These are phyloP conservation scores for Ariolimax columbianus DNA, from an alignment of 2,888 invertebrate species.

Conservation along the genomic window DNA sequence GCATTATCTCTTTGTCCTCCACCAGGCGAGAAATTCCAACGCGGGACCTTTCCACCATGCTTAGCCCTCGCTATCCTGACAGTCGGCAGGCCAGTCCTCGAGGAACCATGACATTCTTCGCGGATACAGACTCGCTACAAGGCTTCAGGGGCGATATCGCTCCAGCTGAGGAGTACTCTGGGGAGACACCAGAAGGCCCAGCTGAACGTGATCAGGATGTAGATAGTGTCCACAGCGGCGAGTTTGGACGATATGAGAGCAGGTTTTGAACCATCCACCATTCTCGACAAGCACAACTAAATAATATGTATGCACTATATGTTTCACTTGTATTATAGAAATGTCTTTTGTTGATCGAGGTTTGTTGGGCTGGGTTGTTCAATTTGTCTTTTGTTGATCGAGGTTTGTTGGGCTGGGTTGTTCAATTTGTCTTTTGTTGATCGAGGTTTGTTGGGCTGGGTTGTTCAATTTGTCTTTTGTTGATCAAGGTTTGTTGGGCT, in stretches of 20 bases:
- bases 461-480: no score
- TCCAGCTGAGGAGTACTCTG: slow-evolving; percentile 55
- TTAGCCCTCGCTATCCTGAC: slow-evolving; percentile 70
- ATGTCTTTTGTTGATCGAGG: no score
- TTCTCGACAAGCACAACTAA: no score
- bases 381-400: no score
- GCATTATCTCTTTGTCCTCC: slow-evolving; percentile 64
- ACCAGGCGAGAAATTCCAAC: slow-evolving; percentile 61
- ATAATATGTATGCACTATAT: no score
- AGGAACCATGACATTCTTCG: slow-evolving; percentile 68
- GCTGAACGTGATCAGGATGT: slow-evolving; percentile 56
- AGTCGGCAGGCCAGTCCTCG: slow-evolving; percentile 67
- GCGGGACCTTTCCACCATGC: slow-evolving; percentile 62
- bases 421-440: no score
- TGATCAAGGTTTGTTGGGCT: no score
- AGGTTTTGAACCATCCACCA: neutral
- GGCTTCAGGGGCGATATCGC: slow-evolving; percentile 51
- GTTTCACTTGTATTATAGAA: no score
- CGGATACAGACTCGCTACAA: slow-evolving; percentile 67
- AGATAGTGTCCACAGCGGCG: slow-evolving; percentile 55
- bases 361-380: no score
- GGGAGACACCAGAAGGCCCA: slow-evolving; percentile 53
- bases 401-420: no score
- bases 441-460: no score
- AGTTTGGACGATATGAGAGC: slow-evolving; percentile 48